Percentiles rank a stretch among this genome's conserved stretches.
These are phyloP conservation scores for Toxotes jaculatrix DNA, from an alignment of 2,113 vertebrate genomes.

Conservation along the genomic window DNA sequence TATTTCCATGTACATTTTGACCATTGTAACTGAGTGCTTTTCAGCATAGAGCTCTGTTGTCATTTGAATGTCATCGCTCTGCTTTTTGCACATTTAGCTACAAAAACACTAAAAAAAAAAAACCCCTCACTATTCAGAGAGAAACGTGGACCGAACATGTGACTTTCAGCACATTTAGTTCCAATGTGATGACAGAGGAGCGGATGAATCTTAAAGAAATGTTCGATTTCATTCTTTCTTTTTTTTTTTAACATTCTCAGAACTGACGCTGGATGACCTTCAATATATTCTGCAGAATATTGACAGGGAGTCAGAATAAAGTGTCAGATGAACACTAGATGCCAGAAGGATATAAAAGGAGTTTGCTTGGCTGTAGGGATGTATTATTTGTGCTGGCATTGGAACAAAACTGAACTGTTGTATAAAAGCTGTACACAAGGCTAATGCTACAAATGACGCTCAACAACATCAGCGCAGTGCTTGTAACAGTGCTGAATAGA, in stretches of 20 bases:
- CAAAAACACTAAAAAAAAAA: background rate
- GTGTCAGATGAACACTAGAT: constrained; percentile 4
- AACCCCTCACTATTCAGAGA: background rate
- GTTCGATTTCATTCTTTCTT: no score
- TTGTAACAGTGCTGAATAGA: background rate
- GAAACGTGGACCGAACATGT: background rate
- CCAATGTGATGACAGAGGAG: background rate
- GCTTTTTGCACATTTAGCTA: background rate
- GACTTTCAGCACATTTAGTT: background rate
- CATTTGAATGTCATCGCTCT: background rate
- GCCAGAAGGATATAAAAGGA: background rate
- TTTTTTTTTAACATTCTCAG: background rate
- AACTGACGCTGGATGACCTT: background rate
- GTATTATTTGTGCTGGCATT: background rate
- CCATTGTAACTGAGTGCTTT: background rate
- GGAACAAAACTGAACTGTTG: background rate
- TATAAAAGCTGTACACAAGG: background rate
- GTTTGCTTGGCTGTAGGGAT: background rate
- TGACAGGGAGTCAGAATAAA: background rate
- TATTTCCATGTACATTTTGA: background rate
- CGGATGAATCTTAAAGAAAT: background rate
- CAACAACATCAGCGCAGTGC: background rate
- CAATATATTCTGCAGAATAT: background rate
- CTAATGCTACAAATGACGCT: background rate
- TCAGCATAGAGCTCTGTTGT: background rate